Evolutionary conservation across 2,888 invertebrate species (phyloP), one percentile per base, ranked within the genome.

Genomic region (Cancer borealis): DNA sequence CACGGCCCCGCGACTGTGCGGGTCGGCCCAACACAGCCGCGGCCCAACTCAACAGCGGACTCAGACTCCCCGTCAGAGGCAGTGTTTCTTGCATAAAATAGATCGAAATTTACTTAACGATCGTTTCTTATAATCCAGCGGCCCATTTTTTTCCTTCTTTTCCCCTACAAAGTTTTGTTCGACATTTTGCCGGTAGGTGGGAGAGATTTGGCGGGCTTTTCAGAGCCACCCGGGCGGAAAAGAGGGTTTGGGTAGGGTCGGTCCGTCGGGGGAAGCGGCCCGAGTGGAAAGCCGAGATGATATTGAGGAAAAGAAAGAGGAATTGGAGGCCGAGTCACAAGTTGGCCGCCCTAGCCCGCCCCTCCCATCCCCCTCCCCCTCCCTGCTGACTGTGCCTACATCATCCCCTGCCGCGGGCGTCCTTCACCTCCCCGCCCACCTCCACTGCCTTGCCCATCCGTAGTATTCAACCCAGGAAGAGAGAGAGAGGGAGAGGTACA

Each of bases 181-280:
- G 93, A 90, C 93, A 90, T 93, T 93, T 93, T 93, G 90, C 93
- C 93, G 93, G 90, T 90, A 93, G 93, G 93, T 90, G 93, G 89
- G 93, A 90, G 93, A 79, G 93, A 90, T 93, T 93, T 93, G 93
- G 93, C 90, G 93, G 89, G 89, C 93, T 93, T 73, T 93, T 93
- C 90, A 93, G 90, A 79, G 30, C 79, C 47, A 93, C 46, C 90
- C 90, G 84, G 49, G 90, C 93, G 93, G 89, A 89, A 93, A 93
- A 93, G 93, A 93, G 93, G 93, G 93, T 93, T 93, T 88, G 88
- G 49, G 93, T 89, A 73, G 89, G 93, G 89, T 88, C 46, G 60
- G 88, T 39, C 88, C 45, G 60, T 49, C 88, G 45, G 45, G 49
- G 45, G 10, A 60, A 90, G 93, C 21, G 90, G 90, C 46, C 46